Percentiles rank a stretch among this genome's conserved stretches.
Evolutionary conservation across 2,113 vertebrate species (phyloP).

Genomic region (Promerops cafer): DNA sequence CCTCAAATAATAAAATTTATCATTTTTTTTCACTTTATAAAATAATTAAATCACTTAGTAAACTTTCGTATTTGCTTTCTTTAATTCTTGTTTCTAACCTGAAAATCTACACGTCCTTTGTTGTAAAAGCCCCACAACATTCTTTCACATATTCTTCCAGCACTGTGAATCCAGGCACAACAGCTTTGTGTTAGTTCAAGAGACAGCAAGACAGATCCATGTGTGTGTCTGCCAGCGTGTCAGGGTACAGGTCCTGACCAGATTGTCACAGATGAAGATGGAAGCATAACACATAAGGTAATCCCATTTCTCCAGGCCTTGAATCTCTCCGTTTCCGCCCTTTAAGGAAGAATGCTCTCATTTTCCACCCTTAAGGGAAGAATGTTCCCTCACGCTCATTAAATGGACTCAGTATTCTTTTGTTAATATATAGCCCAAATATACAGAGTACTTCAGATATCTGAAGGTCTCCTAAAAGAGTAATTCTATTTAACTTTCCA

Average conservation of each 20-base stretch:
- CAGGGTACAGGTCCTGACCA: background rate
- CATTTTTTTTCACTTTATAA: background rate
- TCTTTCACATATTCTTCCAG: background rate
- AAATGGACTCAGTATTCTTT: background rate
- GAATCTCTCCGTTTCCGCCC: background rate
- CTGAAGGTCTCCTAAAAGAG: background rate
- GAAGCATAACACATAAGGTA: background rate
- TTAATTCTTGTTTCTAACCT: background rate
- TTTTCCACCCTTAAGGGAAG: background rate
- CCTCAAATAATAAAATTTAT: constrained; percentile 18
- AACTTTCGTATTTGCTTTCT: background rate
- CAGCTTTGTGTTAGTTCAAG: background rate
- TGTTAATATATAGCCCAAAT: background rate
- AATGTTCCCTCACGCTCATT: background rate
- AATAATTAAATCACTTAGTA: background rate
- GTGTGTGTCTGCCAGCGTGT: accelerated
- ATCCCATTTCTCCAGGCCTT: background rate
- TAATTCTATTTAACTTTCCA: background rate
- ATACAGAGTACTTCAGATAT: background rate
- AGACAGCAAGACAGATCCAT: background rate
- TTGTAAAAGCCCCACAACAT: background rate
- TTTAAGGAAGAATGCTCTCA: background rate
- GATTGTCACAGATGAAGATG: background rate
- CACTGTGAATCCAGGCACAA: background rate
- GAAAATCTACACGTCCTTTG: background rate